A percentile compares a stretch with the other conserved stretches of the same genome.
Conservation (phyloP, 2,888 invertebrate genomes). For the Thecocarcelia acutangulata region DNA sequence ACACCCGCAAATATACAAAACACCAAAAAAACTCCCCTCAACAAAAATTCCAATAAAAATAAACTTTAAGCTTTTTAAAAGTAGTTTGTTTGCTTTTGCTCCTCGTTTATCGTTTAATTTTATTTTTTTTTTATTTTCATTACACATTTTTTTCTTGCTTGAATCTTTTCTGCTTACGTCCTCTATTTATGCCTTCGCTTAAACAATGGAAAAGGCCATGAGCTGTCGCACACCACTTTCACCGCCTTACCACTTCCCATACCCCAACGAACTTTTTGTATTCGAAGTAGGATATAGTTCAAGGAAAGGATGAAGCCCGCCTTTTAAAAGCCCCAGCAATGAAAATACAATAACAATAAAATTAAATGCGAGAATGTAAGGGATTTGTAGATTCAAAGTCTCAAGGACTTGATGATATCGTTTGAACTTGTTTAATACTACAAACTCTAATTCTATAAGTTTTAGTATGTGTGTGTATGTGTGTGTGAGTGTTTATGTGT, state of each 20-base stretch:
- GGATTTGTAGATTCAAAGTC: slow-evolving; percentile 66
- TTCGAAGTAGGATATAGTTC: not conserved
- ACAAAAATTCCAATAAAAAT: slow-evolving; percentile 63
- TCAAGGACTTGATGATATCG: slow-evolving; percentile 64
- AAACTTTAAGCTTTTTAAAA: slow-evolving; percentile 58
- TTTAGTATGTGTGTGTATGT: not conserved
- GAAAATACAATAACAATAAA: slow-evolving; percentile 67
- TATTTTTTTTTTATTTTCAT: slow-evolving; percentile 27
- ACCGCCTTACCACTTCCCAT: slow-evolving; percentile 37
- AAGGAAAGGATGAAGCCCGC: not conserved
- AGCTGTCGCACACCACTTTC: slow-evolving; percentile 55
- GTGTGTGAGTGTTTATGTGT: not conserved
- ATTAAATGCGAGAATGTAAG: slow-evolving; percentile 64
- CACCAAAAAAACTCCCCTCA: not conserved
- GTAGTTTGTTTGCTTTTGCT: slow-evolving; percentile 61
- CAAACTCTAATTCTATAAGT: slow-evolving; percentile 8
- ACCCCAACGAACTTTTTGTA: not conserved
- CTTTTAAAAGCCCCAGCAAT: slow-evolving; percentile 53
- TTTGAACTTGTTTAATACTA: slow-evolving; percentile 52
- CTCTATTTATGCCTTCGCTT: slow-evolving; percentile 45
- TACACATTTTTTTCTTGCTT: slow-evolving; percentile 26
- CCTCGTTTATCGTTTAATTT: slow-evolving; percentile 45
- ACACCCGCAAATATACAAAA: slow-evolving; percentile 25
- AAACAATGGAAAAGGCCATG: slow-evolving; percentile 56
- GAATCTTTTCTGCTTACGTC: slow-evolving; percentile 50